Percentiles rank a stretch among this genome's conserved stretches.
These are phyloP conservation scores for Misgurnus anguillicaudatus DNA, from an alignment of 2,113 vertebrate species.

Conservation along the genomic window DNA sequence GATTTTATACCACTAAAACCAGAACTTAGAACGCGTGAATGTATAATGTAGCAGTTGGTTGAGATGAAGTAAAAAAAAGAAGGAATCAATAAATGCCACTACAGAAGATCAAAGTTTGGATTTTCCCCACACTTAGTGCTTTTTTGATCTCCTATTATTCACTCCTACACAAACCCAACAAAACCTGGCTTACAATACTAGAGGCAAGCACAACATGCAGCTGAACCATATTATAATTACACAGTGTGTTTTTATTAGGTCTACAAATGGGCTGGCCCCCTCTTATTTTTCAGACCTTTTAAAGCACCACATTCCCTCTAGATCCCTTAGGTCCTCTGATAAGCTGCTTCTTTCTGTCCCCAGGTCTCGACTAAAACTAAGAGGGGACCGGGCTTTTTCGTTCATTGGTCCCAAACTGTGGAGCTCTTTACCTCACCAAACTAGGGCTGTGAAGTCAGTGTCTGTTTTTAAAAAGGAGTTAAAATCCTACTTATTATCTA, in stretches of 20 bases:
- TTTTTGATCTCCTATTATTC: conserved; percentile 42
- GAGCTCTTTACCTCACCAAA: too few relatives aligned
- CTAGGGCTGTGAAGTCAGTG: too few relatives aligned
- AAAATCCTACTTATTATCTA: too few relatives aligned
- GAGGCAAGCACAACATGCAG: conserved; percentile 8
- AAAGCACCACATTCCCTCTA: too few relatives aligned
- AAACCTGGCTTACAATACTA: background rate
- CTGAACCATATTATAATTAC: background rate
- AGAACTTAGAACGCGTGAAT: conserved; percentile 20
- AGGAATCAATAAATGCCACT: conserved; percentile 41
- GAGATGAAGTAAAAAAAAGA: conserved; percentile 47
- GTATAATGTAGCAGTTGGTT: conserved; percentile 56
- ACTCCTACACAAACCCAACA: conserved; percentile 20
- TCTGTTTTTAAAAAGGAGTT: too few relatives aligned
- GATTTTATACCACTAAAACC: conserved; percentile 43
- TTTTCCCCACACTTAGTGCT: conserved; percentile 24
- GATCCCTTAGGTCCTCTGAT: too few relatives aligned
- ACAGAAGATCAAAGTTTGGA: conserved; percentile 52
- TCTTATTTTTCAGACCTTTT: too few relatives aligned
- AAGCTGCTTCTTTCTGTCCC: too few relatives aligned
- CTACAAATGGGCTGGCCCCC: too few relatives aligned
- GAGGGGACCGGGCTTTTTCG: too few relatives aligned
- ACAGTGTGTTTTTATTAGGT: background rate
- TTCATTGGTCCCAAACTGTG: too few relatives aligned
- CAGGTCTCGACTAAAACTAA: too few relatives aligned